A percentile compares a stretch with the other conserved stretches of the same genome.
Conservation (phyloP, 2,797 vertebrate genomes). For the Enteromius viviparus region DNA sequence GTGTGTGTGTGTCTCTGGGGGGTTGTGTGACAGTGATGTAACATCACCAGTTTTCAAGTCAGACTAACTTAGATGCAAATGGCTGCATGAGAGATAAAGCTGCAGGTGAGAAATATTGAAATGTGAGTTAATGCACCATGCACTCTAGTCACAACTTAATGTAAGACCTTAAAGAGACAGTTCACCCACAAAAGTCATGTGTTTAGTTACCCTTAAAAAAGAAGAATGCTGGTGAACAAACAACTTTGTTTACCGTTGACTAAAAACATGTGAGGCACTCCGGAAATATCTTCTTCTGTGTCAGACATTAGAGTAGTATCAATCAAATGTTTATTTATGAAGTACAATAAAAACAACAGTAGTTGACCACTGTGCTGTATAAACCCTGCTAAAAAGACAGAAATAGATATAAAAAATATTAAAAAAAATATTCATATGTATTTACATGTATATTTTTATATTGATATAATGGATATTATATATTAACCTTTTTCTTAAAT, state of each 20-base stretch:
- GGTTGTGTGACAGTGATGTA: not conserved
- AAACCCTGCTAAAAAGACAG: no score
- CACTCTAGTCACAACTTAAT: not conserved
- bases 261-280: not conserved
- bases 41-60: not conserved
- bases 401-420: no score
- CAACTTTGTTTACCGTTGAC: not conserved
- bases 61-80: not conserved
- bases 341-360: no score
- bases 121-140: not conserved
- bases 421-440: no score
- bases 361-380: no score
- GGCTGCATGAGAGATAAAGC: not conserved
- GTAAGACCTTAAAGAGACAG: not conserved
- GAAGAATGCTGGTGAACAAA: not conserved
- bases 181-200: not conserved
- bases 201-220: not conserved
- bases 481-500: no score
- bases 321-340: no score
- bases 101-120: not conserved
- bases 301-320: not conserved
- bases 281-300: not conserved
- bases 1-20: not conserved
- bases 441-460: no score
- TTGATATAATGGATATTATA: no score